Percentiles rank a stretch among this genome's conserved stretches.
These are phyloP conservation scores for Agelastica alni DNA, from an alignment of 2,888 invertebrate species.

Conservation along the genomic window DNA sequence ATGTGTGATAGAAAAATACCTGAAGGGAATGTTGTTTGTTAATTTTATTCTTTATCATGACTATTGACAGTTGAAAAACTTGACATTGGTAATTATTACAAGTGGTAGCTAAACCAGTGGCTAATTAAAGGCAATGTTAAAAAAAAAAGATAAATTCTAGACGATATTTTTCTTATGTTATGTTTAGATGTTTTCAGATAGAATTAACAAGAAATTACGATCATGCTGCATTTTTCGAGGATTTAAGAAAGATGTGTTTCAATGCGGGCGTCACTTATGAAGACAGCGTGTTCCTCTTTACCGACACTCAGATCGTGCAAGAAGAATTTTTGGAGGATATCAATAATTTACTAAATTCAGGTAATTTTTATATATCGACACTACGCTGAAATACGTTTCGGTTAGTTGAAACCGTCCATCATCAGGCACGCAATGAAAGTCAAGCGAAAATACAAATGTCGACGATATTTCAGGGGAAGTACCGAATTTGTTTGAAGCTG, in stretches of 20 bases:
- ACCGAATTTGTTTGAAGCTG: conserved; percentile 87
- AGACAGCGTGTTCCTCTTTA: conserved; percentile 83
- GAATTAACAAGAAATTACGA: conserved; percentile 86
- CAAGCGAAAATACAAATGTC: conserved; percentile 7
- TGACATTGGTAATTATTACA: too few species aligned
- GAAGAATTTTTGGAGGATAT: conserved; percentile 92
- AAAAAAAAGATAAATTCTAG: too few species aligned
- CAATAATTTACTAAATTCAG: conserved; percentile 89
- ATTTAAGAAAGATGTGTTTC: conserved; percentile 78
- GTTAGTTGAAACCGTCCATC: background rate
- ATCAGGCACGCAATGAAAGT: too few species aligned
- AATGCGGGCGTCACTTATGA: conserved; percentile 75
- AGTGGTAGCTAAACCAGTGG: too few species aligned
- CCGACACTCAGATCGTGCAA: conserved; percentile 87
- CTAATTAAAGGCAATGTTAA: too few species aligned
- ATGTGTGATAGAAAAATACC: too few species aligned
- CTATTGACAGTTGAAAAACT: too few species aligned
- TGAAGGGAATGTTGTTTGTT: too few species aligned
- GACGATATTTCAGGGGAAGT: conserved; percentile 70
- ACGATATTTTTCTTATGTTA: too few species aligned
- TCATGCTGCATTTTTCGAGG: conserved; percentile 81
- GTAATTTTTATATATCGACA: conserved; percentile 50
- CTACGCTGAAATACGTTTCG: background rate
- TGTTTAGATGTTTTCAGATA: conserved; percentile 82
- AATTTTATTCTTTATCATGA: too few species aligned